Percentiles rank a stretch among this genome's conserved stretches.
Evolutionary conservation across 1,140 invertebrate genomes (phyloP).

Genomic region (Psilanteris sp.): DNA sequence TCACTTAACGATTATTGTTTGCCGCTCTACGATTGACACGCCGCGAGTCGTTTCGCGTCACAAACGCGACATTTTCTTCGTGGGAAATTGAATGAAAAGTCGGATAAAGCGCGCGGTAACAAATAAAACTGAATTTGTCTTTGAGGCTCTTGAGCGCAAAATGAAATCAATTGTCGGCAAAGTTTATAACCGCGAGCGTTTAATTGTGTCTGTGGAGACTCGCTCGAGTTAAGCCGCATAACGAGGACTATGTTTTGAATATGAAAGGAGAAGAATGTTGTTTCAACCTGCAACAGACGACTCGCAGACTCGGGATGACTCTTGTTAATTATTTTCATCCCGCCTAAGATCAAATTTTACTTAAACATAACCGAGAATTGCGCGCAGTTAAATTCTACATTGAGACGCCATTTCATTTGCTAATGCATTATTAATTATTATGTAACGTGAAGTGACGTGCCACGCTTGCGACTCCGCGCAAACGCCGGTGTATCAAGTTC

Average conservation of each 20-base stretch:
- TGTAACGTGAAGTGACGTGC: no score
- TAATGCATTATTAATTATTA: no score
- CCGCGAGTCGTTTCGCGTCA: no score
- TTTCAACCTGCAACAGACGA: background rate
- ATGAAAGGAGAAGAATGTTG: slow-evolving; percentile 18
- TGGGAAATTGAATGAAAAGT: slow-evolving; percentile 2
- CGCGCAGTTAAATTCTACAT: no score
- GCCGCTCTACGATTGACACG: no score
- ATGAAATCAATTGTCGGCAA: slow-evolving; percentile 33
- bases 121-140: slow-evolving; percentile 21
- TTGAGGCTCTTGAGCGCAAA: no score
- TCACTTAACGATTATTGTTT: no score
- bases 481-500: no score
- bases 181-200: slow-evolving; percentile 23
- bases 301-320: background rate
- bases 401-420: no score
- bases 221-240: slow-evolving; percentile 1
- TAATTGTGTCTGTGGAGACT: slow-evolving; percentile 15
- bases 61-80: no score
- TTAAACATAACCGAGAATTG: background rate
- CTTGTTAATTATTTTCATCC: slow-evolving; percentile 8
- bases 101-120: slow-evolving; percentile 7
- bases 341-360: background rate
- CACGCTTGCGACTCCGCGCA: no score
- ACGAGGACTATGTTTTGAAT: slow-evolving; percentile 14